These are phyloP conservation scores for Nasonia longicornis DNA, from an alignment of 1,140 invertebrate genomes.

Conservation along the genomic window DNA sequence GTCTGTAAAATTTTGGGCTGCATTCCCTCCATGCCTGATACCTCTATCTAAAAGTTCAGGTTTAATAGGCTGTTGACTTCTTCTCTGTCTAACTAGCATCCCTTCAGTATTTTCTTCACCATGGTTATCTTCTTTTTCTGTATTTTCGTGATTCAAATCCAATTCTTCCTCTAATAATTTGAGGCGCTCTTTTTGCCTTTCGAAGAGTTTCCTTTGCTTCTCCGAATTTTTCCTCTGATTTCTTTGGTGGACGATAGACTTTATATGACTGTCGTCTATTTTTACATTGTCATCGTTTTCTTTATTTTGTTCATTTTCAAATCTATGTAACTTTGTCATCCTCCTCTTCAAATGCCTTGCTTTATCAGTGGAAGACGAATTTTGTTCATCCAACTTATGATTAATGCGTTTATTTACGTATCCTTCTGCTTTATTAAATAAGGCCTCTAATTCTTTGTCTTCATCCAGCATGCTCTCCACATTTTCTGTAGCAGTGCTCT, in stretches of 20 bases:
- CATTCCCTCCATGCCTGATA: conserved; percentile 76
- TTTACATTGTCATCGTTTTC: conserved; percentile 64
- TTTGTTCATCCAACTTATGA: conserved; percentile 29
- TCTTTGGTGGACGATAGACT: conserved; percentile 19
- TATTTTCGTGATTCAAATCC: conserved; percentile 60
- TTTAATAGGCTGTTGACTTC: conserved; percentile 69
- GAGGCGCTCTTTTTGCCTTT: conserved; percentile 27
- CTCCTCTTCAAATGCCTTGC: conserved; percentile 51
- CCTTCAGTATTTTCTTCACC: conserved; percentile 32
- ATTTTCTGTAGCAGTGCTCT: conserved; percentile 1
- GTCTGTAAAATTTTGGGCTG: conserved; percentile 71
- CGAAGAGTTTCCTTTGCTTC: neutral
- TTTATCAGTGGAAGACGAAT: conserved; percentile 45
- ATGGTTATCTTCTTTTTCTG: conserved; percentile 58
- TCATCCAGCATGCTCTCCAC: conserved; percentile 1
- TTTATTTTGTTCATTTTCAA: conserved; percentile 48
- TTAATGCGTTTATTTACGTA: conserved; percentile 46
- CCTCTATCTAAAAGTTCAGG: conserved; percentile 76
- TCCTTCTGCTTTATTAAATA: conserved; percentile 38
- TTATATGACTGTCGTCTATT: conserved; percentile 44
- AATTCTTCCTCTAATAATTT: conserved; percentile 46
- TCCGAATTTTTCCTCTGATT: conserved; percentile 27
- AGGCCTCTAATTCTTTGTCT: conserved; percentile 34
- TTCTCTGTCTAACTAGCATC: conserved; percentile 55
- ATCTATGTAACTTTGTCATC: conserved; percentile 13